Conservation (phyloP, 2,797 vertebrate species). For the Typhlichthys eigenmanni region DNA sequence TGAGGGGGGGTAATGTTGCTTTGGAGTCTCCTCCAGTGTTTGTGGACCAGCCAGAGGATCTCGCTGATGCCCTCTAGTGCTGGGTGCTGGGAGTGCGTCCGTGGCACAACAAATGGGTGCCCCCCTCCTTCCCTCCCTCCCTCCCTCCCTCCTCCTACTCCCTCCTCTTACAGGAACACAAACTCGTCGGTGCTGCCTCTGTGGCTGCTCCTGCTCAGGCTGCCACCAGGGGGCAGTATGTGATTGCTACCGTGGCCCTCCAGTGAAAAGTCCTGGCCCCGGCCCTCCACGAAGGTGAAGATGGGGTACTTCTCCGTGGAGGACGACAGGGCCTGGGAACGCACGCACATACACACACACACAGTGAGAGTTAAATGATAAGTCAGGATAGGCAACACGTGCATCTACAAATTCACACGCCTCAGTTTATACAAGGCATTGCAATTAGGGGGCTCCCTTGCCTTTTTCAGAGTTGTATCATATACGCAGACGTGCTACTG, state of each 20-base stretch:
- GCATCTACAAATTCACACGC: no score
- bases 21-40: background rate
- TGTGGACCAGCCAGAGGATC: slow-evolving; percentile 19
- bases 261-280: slow-evolving; percentile 83
- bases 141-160: background rate
- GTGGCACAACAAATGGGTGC: background rate
- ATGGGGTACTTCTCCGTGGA: slow-evolving; percentile 88
- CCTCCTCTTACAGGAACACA: slow-evolving; percentile 81
- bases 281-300: slow-evolving; percentile 89
- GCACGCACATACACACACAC: no score
- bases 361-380: no score
- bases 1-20: background rate
- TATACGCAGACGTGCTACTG: no score
- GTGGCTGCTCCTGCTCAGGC: slow-evolving; percentile 62
- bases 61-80: slow-evolving; percentile 28
- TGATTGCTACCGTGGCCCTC: slow-evolving; percentile 76
- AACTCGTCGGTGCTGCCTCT: slow-evolving; percentile 85
- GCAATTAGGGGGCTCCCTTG: no score
- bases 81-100: slow-evolving; percentile 6
- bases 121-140: no score
- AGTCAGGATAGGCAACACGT: no score
- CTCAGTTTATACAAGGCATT: no score
- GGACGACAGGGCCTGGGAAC: slow-evolving; percentile 79
- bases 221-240: slow-evolving; percentile 63
- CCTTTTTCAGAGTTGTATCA: no score